A percentile compares a stretch with the other conserved stretches of the same genome.
Evolutionary conservation across 2,888 invertebrate species (phyloP).

Genomic region (Agrochola circellaris): DNA sequence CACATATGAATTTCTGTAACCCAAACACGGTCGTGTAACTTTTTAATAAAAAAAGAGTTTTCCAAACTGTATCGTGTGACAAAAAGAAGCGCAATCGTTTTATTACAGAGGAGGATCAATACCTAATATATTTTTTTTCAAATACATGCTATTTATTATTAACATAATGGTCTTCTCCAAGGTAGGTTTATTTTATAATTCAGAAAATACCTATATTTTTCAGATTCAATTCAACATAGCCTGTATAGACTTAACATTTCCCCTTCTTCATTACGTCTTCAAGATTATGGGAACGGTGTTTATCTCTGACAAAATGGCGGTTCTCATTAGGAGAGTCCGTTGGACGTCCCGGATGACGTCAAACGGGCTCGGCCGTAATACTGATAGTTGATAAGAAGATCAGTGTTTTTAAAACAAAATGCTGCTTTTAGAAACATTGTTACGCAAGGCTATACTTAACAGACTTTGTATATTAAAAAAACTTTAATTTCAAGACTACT

Average conservation of each 20-base stretch:
- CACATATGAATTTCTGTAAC: not conserved
- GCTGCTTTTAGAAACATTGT: not conserved
- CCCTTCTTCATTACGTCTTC: slow-evolving; percentile 21
- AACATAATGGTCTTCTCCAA: too few species aligned
- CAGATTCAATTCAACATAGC: not conserved
- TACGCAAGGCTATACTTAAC: not conserved
- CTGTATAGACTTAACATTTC: not conserved
- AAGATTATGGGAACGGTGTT: slow-evolving; percentile 18
- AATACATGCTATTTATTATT: too few species aligned
- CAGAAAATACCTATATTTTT: not conserved
- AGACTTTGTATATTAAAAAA: too few species aligned
- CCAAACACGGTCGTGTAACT: not conserved
- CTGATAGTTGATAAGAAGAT: slow-evolving; percentile 30
- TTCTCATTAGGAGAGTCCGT: slow-evolving; percentile 33
- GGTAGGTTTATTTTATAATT: not conserved
- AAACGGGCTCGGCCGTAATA: slow-evolving; percentile 3
- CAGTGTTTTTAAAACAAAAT: slow-evolving; percentile 14
- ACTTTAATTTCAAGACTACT: too few species aligned
- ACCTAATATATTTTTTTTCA: too few species aligned
- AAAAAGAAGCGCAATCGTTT: too few species aligned
- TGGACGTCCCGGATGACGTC: slow-evolving; percentile 42
- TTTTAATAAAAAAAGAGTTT: too few species aligned
- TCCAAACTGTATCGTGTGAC: too few species aligned
- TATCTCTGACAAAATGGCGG: slow-evolving; percentile 36
- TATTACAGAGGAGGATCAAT: too few species aligned